Conservation (phyloP, 1,140 invertebrate genomes). For the Ganaspis sp. region DNA sequence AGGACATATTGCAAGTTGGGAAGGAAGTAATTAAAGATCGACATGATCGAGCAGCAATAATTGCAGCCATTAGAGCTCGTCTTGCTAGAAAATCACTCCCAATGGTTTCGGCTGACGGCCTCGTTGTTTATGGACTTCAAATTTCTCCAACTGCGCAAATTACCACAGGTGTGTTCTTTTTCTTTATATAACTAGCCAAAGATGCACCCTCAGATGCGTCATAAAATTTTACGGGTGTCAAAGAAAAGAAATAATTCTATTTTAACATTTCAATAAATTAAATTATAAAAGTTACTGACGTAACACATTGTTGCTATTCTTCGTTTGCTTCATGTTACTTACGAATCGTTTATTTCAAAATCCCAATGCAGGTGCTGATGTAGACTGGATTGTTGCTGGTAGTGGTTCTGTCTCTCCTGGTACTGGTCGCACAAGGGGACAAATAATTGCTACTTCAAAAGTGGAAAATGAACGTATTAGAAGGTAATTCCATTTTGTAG, state of each 20-base stretch:
- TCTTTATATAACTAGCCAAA: too few species aligned
- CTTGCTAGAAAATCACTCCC: conserved; percentile 82
- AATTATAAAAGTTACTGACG: too few species aligned
- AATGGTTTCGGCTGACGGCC: conserved; percentile 80
- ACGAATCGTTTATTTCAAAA: too few species aligned
- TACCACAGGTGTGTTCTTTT: conserved; percentile 54
- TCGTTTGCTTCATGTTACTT: too few species aligned
- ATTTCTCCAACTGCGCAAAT: conserved; percentile 70
- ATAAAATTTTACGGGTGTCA: too few species aligned
- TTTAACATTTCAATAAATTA: too few species aligned
- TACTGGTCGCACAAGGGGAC: conserved; percentile 67
- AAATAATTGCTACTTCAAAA: conserved; percentile 61
- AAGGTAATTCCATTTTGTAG: not conserved
- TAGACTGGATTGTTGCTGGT: conserved; percentile 84
- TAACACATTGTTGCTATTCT: too few species aligned
- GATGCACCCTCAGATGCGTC: too few species aligned
- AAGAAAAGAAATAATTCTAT: too few species aligned
- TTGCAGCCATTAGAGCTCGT: conserved; percentile 76
- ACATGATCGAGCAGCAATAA: conserved; percentile 71
- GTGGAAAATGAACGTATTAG: conserved; percentile 50
- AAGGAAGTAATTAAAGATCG: conserved; percentile 69
- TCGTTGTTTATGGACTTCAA: conserved; percentile 82
- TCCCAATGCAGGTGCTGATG: conserved; percentile 78
- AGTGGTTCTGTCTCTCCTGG: conserved; percentile 78
- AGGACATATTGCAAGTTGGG: conserved; percentile 75